Evolutionary conservation across 64 coral and sea anemone species (phyloP), one percentile per base, ranked within the genome.

Genomic region (Orbicella faveolata): DNA sequence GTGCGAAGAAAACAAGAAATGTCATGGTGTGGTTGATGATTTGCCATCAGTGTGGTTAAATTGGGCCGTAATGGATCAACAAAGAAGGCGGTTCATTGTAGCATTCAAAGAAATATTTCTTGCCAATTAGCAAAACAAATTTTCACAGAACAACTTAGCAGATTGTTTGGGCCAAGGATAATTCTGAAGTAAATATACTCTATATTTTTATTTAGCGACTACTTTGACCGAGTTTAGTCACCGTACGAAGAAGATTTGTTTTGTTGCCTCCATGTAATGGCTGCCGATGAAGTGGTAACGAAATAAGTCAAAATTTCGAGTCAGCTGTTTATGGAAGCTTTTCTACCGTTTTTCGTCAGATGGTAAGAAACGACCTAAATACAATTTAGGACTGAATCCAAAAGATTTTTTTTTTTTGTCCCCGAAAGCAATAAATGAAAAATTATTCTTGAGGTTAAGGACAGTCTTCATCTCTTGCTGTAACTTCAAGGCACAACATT

Each of bases 91-190:
- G 82, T 67, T 52, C 65, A 72, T 72, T 72, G 19, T 1, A 21
- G 4, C 63, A 53, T 73, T 85, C 61, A 72, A 72, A 67, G 65
- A 69, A 72, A 83, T 53, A 13, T 30, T 73, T 72, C 37, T 70
- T 34, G 19, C 65, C 65, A 85, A 85, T 85, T 85, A 85, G 65
- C 36, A 85, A 85, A 85, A 85, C 82, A 85, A 73, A 85, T 85
- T 79, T 84, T 85, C 65, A 41, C 82, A 73, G 63, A 39, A 85
- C 14, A 72, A 85, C 63, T 66, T 52, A 73, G 53, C 34, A 67
- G 34, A 26, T 36, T 85, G 39, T 73, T 85, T 85, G 63, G 34
- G 37, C 39, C 12, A 85, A 61, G 2, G 35, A 26, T 70, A 52
- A 72, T 85, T 85, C 64, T 84, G n/a, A 9, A 26, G 36, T 14